Conservation (phyloP, 2,113 vertebrate genomes). For the Ploceus nigricollis region DNA sequence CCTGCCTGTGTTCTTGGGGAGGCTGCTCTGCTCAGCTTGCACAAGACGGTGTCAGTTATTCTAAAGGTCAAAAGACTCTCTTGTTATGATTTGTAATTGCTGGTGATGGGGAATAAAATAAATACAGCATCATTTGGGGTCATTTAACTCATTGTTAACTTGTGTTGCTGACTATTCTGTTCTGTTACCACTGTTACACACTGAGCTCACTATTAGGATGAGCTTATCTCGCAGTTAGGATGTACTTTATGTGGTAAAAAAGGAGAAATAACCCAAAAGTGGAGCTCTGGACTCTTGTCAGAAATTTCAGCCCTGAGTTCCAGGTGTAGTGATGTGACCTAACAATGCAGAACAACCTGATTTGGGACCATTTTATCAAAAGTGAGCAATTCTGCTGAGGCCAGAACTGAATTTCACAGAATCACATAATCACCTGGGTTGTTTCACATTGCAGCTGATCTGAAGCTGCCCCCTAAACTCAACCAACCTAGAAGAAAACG, state of each 20-base stretch:
- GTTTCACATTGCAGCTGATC: too few species aligned
- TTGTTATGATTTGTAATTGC: constrained; percentile 44
- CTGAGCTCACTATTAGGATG: accelerated
- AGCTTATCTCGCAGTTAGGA: too few species aligned
- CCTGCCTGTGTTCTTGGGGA: constrained; percentile 40
- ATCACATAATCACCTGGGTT: background rate
- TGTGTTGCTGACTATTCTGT: background rate
- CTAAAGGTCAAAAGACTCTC: constrained; percentile 59
- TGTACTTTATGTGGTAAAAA: background rate
- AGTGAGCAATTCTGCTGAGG: too few species aligned
- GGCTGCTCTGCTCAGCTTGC: constrained; percentile 47
- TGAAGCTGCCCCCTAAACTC: too few species aligned
- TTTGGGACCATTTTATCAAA: accelerated
- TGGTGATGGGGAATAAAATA: constrained; percentile 15
- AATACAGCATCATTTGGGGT: background rate
- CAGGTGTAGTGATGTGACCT: accelerated
- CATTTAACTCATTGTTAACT: background rate
- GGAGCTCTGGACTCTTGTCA: background rate
- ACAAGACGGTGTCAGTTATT: constrained; percentile 16
- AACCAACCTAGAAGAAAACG: too few species aligned
- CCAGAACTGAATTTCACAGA: background rate
- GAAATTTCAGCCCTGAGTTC: background rate
- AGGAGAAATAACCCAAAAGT: background rate
- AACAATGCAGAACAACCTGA: accelerated
- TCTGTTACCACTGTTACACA: accelerated